A percentile compares a stretch with the other conserved stretches of the same genome.
Evolutionary conservation across 1,140 invertebrate genomes (phyloP).

Genomic region (Amphibalanus amphitrite): DNA sequence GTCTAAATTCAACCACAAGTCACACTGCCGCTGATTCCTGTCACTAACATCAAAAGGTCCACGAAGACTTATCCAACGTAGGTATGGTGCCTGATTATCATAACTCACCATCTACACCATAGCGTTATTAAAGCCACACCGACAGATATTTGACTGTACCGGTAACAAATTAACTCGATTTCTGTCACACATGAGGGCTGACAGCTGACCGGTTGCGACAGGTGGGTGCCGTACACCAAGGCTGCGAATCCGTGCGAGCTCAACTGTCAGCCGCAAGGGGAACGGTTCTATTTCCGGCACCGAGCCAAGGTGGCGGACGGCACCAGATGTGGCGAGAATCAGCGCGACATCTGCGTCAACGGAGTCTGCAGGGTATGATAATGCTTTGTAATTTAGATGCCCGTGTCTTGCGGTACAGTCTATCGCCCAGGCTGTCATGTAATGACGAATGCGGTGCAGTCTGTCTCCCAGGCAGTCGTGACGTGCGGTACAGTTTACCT

Average conservation of each 20-base stretch:
- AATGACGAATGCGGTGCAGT: background rate
- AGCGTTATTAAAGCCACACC: no score
- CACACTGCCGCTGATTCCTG: no score
- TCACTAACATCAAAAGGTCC: no score
- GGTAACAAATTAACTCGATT: no score
- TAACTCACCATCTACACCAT: no score
- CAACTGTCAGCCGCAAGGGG: conserved; percentile 83
- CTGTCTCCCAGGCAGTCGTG: no score
- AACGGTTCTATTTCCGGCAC: conserved; percentile 81
- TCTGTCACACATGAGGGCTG: no score
- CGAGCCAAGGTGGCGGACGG: conserved; percentile 65
- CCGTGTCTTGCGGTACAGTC: conserved; percentile 7
- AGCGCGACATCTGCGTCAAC: conserved; percentile 74
- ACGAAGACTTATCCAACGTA: no score
- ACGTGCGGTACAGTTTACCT: no score
- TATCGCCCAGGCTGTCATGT: background rate
- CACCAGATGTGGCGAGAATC: conserved; percentile 65
- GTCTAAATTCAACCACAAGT: no score
- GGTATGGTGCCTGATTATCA: no score
- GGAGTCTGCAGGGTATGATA: conserved; percentile 64
- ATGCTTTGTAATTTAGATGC: background rate
- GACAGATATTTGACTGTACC: no score
- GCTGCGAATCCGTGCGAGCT: conserved; percentile 79
- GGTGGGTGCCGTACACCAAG: conserved; percentile 71
- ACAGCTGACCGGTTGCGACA: conserved; percentile 24